Evolutionary conservation across 1,140 invertebrate species (phyloP).

Genomic region (Cardiocondyla obscurior): DNA sequence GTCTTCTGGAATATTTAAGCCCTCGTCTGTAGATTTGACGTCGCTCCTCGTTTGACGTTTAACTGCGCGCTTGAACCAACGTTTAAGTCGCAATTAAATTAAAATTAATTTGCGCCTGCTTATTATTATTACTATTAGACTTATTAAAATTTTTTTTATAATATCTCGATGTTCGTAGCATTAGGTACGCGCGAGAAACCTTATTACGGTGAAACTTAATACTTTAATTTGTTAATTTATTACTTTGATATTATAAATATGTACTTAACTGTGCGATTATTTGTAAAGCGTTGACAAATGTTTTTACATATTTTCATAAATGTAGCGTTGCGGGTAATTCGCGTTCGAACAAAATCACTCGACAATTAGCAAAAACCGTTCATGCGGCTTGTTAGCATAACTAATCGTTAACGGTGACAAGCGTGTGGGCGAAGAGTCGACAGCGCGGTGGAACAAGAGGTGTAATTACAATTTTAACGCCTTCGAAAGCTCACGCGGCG

Average conservation of each 20-base stretch:
- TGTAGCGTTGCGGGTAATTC: not conserved
- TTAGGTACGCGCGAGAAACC: not conserved
- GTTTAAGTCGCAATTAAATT: not conserved
- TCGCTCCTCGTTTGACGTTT: slow-evolving; percentile 53
- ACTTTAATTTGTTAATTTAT: not conserved
- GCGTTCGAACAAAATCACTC: slow-evolving; percentile 19
- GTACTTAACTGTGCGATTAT: not conserved
- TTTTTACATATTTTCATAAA: not conserved
- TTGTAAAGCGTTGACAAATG: not conserved
- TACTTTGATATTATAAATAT: not conserved
- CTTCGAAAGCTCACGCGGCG: slow-evolving; percentile 48
- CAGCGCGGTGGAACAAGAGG: too few species aligned
- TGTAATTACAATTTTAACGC: slow-evolving; percentile 58
- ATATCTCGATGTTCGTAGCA: not conserved
- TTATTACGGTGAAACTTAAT: not conserved
- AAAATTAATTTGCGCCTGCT: not conserved
- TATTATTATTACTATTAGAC: not conserved
- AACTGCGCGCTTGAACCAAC: slow-evolving; percentile 30
- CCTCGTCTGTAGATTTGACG: slow-evolving; percentile 53
- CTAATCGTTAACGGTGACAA: slow-evolving; percentile 27
- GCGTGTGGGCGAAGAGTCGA: slow-evolving; percentile 34
- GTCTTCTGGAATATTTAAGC: slow-evolving; percentile 74
- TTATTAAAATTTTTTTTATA: too few species aligned
- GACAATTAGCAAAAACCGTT: slow-evolving; percentile 13
- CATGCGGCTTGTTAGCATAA: slow-evolving; percentile 16